A percentile compares a stretch with the other conserved stretches of the same genome.
Evolutionary conservation across 2,888 invertebrate genomes (phyloP).

Genomic region (Eurytoma californica): DNA sequence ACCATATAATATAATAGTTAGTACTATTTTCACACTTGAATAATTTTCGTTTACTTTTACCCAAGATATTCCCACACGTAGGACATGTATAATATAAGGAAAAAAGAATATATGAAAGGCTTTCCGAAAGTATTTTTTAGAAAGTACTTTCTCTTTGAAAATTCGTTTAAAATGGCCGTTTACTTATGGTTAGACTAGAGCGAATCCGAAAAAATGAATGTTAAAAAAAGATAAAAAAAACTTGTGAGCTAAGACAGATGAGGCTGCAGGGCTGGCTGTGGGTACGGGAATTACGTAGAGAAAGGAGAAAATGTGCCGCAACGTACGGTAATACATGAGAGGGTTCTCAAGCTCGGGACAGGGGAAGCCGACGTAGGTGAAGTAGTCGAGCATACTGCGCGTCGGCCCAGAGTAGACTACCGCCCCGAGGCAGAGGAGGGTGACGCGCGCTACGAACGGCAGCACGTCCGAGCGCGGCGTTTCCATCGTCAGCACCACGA

Average conservation of each 20-base stretch:
- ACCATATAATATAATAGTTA: too few species aligned
- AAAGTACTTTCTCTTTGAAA: too few species aligned
- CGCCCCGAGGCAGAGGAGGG: slow-evolving; percentile 92
- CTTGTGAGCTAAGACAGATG: too few species aligned
- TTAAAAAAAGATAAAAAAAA: background rate
- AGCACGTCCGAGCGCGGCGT: slow-evolving; percentile 96
- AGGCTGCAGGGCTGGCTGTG: too few species aligned
- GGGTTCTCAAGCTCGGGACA: slow-evolving; percentile 98
- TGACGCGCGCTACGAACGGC: slow-evolving; percentile 93
- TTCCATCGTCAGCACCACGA: slow-evolving; percentile 93
- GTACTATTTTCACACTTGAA: too few species aligned
- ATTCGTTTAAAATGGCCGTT: too few species aligned
- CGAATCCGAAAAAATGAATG: background rate
- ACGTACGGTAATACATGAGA: slow-evolving; percentile 96
- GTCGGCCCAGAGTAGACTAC: slow-evolving; percentile 95
- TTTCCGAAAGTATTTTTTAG: too few species aligned
- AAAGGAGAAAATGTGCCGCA: background rate
- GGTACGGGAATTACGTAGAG: too few species aligned
- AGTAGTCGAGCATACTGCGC: slow-evolving; percentile 94
- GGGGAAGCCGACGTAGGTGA: slow-evolving; percentile 95
- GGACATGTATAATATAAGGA: too few species aligned
- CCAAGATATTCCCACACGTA: too few species aligned
- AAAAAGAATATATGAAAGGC: too few species aligned
- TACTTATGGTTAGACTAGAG: too few species aligned
- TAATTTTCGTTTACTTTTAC: background rate